A percentile compares a stretch with the other conserved stretches of the same genome.
Conservation (phyloP, 2,888 invertebrate genomes). For the Peribatodes rhomboidaria region DNA sequence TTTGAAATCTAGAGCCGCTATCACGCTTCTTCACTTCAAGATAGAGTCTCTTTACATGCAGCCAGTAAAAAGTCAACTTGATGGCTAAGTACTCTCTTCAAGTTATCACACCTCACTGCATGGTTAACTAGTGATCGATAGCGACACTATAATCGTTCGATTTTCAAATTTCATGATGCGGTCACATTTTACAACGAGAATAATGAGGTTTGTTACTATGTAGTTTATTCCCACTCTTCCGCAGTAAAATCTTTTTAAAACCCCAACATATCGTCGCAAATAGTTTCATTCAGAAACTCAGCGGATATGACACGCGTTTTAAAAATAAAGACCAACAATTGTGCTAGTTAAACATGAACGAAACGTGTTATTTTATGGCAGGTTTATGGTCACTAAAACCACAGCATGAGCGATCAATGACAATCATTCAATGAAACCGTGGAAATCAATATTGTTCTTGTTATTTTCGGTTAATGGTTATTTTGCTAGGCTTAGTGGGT, state of each 20-base stretch:
- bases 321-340: slow-evolving; percentile 56
- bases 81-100: neutral
- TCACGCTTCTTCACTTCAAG: slow-evolving; percentile 62
- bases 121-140: neutral
- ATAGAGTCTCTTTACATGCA: slow-evolving; percentile 54
- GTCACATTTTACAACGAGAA: slow-evolving; percentile 18
- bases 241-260: slow-evolving; percentile 36
- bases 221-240: slow-evolving; percentile 32
- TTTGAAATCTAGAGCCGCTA: slow-evolving; percentile 67
- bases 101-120: neutral
- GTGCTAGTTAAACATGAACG: slow-evolving; percentile 51
- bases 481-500: slow-evolving; percentile 40
- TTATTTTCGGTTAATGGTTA: slow-evolving; percentile 48
- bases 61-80: neutral
- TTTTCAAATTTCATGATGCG: slow-evolving; percentile 19
- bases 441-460: slow-evolving; percentile 50
- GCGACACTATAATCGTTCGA: slow-evolving; percentile 2
- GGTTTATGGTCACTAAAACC: slow-evolving; percentile 61
- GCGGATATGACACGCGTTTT: slow-evolving; percentile 48
- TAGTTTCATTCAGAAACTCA: slow-evolving; percentile 38
- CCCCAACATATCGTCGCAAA: slow-evolving; percentile 27
- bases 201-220: slow-evolving; percentile 17
- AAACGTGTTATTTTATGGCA: slow-evolving; percentile 56
- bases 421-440: slow-evolving; percentile 59
- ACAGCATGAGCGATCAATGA: slow-evolving; percentile 64